A percentile compares a stretch with the other conserved stretches of the same genome.
These are phyloP conservation scores for Drosophila leontia DNA, from an alignment of 1,140 invertebrate genomes.

Conservation along the genomic window DNA sequence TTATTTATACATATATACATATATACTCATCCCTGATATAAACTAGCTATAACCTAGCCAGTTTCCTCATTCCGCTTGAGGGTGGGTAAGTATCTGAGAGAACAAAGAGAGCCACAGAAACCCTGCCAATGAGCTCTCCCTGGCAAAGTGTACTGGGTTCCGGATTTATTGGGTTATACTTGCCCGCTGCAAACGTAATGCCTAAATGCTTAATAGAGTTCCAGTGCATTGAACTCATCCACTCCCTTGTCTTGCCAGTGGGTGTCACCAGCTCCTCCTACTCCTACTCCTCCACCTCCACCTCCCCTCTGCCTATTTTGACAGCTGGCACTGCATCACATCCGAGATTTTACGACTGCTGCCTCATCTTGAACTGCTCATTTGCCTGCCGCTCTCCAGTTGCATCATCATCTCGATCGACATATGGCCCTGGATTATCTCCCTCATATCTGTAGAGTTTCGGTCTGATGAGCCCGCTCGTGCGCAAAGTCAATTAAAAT, in stretches of 20 bases:
- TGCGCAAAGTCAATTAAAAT: conserved; percentile 84
- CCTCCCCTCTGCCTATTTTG: conserved; percentile 60
- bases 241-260: conserved; percentile 37
- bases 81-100: not conserved
- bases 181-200: conserved; percentile 21
- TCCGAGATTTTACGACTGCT: conserved; percentile 52
- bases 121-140: not conserved
- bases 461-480: conserved; percentile 70
- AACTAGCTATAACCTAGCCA: conserved; percentile 5
- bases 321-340: conserved; percentile 61
- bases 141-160: conserved; percentile 28
- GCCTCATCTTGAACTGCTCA: conserved; percentile 59
- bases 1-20: no score
- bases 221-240: conserved; percentile 70
- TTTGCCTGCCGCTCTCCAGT: conserved; percentile 61
- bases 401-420: conserved; percentile 30
- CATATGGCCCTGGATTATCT: conserved; percentile 35
- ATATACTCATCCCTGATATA: not conserved
- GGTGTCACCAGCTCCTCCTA: conserved; percentile 45
- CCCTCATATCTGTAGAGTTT: conserved; percentile 50
- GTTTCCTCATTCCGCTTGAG: not conserved
- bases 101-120: conserved; percentile 2
- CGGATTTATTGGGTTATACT: conserved; percentile 52
- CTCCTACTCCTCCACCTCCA: not conserved
- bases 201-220: conserved; percentile 51